Evolutionary conservation across 2,113 vertebrate genomes (phyloP).

Genomic region (Crotalus viridis): DNA sequence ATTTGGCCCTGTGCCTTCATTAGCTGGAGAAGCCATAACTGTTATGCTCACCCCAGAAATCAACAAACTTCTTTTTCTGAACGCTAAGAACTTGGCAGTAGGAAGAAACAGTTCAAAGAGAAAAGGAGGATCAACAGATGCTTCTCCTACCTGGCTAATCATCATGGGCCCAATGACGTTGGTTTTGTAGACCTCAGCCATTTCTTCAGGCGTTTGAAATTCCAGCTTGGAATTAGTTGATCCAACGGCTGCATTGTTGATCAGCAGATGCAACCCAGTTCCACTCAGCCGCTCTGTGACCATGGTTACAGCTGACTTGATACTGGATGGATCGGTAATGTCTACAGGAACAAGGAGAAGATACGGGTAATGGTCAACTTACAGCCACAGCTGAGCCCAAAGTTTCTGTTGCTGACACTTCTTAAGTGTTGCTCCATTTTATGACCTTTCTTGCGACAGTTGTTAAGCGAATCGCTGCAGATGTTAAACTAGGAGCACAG

Average conservation of each 20-base stretch:
- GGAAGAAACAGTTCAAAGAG: not conserved
- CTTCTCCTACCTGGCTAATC: slow-evolving; percentile 53
- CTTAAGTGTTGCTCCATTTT: not conserved
- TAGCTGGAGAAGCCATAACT: not conserved
- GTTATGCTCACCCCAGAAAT: not conserved
- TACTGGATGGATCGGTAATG: slow-evolving; percentile 36
- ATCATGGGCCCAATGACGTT: slow-evolving; percentile 57
- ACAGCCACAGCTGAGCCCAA: not conserved
- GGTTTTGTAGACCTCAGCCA: slow-evolving; percentile 34
- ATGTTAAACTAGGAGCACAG: too few relatives aligned
- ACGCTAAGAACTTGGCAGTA: not conserved
- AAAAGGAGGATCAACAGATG: not conserved
- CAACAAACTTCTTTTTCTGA: not conserved
- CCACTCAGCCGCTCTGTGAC: slow-evolving; percentile 54
- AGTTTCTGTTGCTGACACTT: not conserved
- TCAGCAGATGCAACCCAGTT: slow-evolving; percentile 54
- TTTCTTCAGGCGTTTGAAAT: not conserved
- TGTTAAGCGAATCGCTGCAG: not conserved
- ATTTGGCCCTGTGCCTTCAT: not conserved
- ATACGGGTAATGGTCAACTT: not conserved
- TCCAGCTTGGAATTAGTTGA: not conserved
- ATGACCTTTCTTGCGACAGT: not conserved
- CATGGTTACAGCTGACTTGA: not conserved
- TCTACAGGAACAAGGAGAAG: slow-evolving; percentile 33
- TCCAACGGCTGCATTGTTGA: slow-evolving; percentile 56